Percentiles rank a stretch among this genome's conserved stretches.
Conservation (phyloP, 2,888 invertebrate genomes). For the Torymus tubicola region DNA sequence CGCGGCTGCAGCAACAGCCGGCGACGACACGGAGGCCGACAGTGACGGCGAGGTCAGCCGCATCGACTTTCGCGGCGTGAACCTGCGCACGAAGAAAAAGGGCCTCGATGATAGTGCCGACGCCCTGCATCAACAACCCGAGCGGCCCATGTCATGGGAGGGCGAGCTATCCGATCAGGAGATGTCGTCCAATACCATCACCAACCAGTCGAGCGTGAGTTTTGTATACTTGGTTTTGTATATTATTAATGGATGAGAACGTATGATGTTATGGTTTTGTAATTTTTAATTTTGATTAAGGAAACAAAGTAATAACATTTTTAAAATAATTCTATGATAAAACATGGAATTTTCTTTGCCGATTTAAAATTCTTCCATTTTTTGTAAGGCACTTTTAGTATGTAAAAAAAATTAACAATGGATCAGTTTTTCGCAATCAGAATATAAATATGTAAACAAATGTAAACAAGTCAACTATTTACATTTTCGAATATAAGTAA, state of each 20-base stretch:
- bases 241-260: too few relatives aligned
- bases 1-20: slow-evolving; percentile 57
- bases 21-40: slow-evolving; percentile 75
- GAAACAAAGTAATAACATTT: too few relatives aligned
- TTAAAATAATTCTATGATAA: neutral
- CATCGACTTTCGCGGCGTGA: slow-evolving; percentile 85
- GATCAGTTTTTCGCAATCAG: too few relatives aligned
- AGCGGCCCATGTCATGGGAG: slow-evolving; percentile 95
- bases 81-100: slow-evolving; percentile 82
- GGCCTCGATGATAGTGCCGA: slow-evolving; percentile 76
- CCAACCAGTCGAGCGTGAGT: slow-evolving; percentile 66
- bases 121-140: slow-evolving; percentile 76
- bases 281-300: slow-evolving; percentile 19
- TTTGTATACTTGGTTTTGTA: too few relatives aligned
- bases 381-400: neutral
- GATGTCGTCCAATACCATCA: slow-evolving; percentile 76
- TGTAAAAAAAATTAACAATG: neutral
- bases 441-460: too few relatives aligned
- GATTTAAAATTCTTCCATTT: neutral
- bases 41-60: slow-evolving; percentile 89
- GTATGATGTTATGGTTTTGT: slow-evolving; percentile 54
- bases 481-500: too few relatives aligned
- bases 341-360: too few relatives aligned
- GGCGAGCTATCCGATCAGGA: slow-evolving; percentile 94
- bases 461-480: too few relatives aligned